Percentiles rank a stretch among this genome's conserved stretches.
Evolutionary conservation across 2,797 vertebrate species (phyloP).

Genomic region (Oreortyx pictus): DNA sequence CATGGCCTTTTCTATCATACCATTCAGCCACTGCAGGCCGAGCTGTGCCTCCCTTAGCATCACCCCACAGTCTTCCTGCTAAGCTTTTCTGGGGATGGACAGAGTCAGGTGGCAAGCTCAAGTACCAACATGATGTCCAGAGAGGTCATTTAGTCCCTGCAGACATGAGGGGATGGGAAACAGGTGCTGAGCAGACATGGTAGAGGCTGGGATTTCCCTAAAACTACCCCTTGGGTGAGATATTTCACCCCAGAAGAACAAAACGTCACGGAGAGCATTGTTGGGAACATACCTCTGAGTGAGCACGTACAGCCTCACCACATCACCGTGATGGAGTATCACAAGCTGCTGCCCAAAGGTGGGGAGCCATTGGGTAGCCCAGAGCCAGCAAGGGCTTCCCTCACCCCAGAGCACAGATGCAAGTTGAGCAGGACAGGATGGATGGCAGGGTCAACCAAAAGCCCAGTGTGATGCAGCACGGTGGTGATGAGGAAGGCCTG

Average conservation of each 20-base stretch:
- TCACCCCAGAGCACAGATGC: background rate
- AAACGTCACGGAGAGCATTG: background rate
- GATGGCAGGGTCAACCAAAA: background rate
- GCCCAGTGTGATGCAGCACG: background rate
- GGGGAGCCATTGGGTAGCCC: too few relatives aligned
- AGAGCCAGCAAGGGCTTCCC: too few relatives aligned
- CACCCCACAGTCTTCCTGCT: background rate
- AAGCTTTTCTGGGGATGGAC: background rate
- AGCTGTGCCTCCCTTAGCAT: background rate
- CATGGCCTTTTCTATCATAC: background rate
- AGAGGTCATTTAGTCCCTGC: too few relatives aligned
- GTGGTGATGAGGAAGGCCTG: rapidly evolving
- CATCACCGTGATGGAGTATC: background rate
- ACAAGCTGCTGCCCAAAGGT: background rate
- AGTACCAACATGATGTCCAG: too few relatives aligned
- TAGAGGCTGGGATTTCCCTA: background rate
- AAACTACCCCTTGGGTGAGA: background rate
- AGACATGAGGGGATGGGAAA: background rate
- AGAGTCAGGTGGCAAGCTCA: background rate
- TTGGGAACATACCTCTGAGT: background rate
- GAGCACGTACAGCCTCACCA: background rate
- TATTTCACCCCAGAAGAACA: background rate
- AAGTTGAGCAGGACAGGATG: background rate
- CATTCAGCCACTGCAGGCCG: background rate
- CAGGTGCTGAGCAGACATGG: background rate